Conservation (phyloP, 2,113 vertebrate species). For the Nicator chloris region DNA sequence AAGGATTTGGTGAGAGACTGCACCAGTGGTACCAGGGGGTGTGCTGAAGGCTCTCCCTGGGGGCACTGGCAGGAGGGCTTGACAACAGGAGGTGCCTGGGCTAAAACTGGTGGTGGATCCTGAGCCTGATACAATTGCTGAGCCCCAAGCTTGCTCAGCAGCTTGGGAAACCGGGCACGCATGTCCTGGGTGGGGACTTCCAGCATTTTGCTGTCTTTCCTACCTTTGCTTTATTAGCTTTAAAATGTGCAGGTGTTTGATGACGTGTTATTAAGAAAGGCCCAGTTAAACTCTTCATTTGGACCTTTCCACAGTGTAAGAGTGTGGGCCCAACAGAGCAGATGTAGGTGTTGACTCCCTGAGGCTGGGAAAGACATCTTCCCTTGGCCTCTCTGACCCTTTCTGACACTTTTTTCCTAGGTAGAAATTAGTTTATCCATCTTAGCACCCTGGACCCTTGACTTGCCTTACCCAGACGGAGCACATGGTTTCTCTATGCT, state of each 20-base stretch:
- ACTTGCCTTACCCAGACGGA: background rate
- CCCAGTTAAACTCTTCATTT: background rate
- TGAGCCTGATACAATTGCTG: background rate
- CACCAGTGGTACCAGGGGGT: background rate
- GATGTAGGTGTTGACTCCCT: background rate
- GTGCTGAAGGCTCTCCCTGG: background rate
- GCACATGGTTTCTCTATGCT: background rate
- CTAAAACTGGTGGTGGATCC: background rate
- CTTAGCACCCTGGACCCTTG: background rate
- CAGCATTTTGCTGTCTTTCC: background rate
- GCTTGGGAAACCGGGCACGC: fast-evolving
- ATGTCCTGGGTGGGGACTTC: fast-evolving
- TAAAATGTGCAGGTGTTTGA: background rate
- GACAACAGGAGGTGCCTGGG: fast-evolving
- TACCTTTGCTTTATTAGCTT: background rate
- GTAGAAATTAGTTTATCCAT: background rate
- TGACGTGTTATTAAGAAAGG: background rate
- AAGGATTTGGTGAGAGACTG: background rate
- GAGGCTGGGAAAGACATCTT: background rate
- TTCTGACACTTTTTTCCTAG: background rate
- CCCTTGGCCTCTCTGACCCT: background rate
- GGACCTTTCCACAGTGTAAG: background rate
- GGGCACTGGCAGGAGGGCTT: background rate
- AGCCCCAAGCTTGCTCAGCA: fast-evolving
- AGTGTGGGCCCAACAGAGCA: background rate